These are phyloP conservation scores for Odocoileus virginianus DNA, from an alignment of 2,113 vertebrate species.

Conservation along the genomic window DNA sequence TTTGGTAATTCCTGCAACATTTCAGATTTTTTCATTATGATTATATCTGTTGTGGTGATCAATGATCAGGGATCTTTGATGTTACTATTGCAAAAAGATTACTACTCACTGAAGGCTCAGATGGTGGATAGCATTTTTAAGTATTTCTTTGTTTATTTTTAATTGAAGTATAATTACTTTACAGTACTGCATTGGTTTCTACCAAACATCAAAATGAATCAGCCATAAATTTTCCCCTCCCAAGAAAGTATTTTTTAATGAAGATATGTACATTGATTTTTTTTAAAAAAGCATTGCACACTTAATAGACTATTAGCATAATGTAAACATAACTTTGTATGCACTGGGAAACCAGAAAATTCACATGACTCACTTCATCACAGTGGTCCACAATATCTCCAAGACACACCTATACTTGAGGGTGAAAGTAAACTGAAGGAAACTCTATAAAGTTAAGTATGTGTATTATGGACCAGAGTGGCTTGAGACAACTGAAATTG, in stretches of 20 bases:
- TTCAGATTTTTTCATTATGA: background rate
- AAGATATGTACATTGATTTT: background rate
- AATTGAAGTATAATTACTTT: background rate
- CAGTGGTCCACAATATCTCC: background rate
- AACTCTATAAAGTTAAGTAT: background rate
- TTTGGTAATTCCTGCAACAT: background rate
- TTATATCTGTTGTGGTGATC: background rate
- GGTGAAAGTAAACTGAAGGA: background rate
- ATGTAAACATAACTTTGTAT: background rate
- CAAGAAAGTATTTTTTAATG: background rate
- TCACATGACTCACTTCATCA: background rate
- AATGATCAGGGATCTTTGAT: background rate
- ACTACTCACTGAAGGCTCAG: background rate
- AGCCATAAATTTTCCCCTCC: background rate
- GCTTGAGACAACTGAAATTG: background rate
- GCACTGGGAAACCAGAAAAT: background rate
- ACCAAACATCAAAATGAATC: background rate
- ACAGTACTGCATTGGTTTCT: background rate
- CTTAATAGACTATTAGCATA: background rate
- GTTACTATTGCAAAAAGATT: background rate
- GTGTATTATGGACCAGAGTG: background rate
- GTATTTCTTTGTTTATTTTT: background rate
- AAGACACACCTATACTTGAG: background rate
- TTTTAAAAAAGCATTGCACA: background rate
- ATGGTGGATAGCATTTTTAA: background rate